These are phyloP conservation scores for Xyrauchen texanus DNA, from an alignment of 2,113 vertebrate genomes.

Conservation along the genomic window DNA sequence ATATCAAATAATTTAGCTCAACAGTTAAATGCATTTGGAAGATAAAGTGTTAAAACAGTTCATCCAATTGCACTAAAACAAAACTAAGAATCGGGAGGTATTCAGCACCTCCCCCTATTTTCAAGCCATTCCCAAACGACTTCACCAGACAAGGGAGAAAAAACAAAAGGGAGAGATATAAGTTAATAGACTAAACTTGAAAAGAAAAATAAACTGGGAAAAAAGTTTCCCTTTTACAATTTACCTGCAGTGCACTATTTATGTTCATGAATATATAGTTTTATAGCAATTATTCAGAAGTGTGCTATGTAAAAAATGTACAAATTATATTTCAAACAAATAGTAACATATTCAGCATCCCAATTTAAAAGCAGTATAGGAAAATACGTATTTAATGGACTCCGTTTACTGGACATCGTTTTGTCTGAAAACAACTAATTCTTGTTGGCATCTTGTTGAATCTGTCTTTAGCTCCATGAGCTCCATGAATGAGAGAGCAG, in stretches of 20 bases:
- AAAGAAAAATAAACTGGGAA: slow-evolving; percentile 5
- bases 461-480: neutral
- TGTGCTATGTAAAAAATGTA: no score
- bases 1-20: neutral
- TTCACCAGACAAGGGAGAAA: slow-evolving; percentile 49
- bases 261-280: neutral
- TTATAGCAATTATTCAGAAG: neutral
- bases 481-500: slow-evolving; percentile 66
- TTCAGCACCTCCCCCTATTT: slow-evolving; percentile 56
- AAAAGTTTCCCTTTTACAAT: neutral
- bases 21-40: slow-evolving; percentile 42
- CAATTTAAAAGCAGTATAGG: neutral
- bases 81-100: slow-evolving; percentile 49
- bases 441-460: neutral
- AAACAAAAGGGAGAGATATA: neutral
- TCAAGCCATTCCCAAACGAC: slow-evolving; percentile 50
- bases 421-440: neutral
- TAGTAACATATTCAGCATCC: neutral
- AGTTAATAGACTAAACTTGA: slow-evolving; percentile 24
- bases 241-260: neutral
- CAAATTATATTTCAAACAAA: neutral
- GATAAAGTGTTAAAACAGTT: slow-evolving; percentile 26
- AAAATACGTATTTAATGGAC: neutral
- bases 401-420: no score
- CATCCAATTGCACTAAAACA: slow-evolving; percentile 51